Conservation (phyloP, 2,888 invertebrate species). For the Diaphora mendica region DNA sequence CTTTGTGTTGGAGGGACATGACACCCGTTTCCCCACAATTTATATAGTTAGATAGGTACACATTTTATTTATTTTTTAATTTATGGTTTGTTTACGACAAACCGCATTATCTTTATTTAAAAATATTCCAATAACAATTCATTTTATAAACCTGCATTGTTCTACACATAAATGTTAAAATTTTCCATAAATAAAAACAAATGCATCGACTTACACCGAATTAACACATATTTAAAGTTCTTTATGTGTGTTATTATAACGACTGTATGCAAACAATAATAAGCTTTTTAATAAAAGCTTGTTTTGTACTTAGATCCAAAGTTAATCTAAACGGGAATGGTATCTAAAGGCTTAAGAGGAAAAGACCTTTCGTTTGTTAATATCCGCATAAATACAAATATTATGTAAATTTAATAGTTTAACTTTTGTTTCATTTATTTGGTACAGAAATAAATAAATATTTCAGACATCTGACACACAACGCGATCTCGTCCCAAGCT, state of each 20-base stretch:
- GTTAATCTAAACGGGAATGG: not conserved
- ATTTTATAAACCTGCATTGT: not conserved
- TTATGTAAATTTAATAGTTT: not conserved
- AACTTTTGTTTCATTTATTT: not conserved
- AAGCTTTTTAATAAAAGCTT: not conserved
- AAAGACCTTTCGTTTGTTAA: not conserved
- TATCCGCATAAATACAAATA: not conserved
- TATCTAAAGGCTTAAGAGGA: not conserved
- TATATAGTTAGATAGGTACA: no score
- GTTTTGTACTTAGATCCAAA: not conserved
- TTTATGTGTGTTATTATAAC: not conserved
- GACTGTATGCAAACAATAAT: not conserved
- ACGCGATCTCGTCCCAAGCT: no score
- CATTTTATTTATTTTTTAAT: no score
- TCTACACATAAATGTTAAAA: not conserved
- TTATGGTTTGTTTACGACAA: no score
- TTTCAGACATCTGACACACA: no score
- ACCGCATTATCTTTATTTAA: no score
- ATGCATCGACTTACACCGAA: not conserved
- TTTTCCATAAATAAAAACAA: not conserved
- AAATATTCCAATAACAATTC: not conserved
- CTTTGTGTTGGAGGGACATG: no score
- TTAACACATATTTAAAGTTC: not conserved
- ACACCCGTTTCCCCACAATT: no score
- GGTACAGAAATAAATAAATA: no score